Base-by-base conservation (phyloP, 2,113 vertebrate species). In the Mus spicilegus region DNA sequence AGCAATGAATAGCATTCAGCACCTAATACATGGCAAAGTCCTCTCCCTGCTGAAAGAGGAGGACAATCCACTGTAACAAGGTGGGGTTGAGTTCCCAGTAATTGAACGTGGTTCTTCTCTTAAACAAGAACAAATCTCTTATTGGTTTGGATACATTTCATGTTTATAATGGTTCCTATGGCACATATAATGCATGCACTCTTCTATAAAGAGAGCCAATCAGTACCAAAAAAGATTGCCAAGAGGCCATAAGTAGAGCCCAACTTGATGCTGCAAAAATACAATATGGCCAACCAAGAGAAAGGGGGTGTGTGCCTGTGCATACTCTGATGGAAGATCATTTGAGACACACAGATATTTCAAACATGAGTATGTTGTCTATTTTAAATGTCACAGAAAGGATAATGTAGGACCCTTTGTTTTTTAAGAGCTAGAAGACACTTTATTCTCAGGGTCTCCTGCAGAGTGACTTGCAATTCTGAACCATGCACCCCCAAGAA, bases 331-430 rank as follows among this genome's bases (percentile, higher is more conserved):
- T 28, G 51, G 39, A 93, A 91, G 82, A 81, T 73, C 19, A 84
- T 87, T 84, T 67, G 76, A 81, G 69, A 67, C 90, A 65, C 78
- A 26, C 86, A 89, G 67, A 36, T 51, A 72, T 75, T 65, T 89
- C 73, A 76, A 39, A 93, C 42, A n/a, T 54, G 22, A 78, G 82
- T 89, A 82, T 42, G 2, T 30, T 90, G 30, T 17, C 78, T 93
- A 42, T 26, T 20, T 16, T 26, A 49, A 70, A 82, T 67, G 22
- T 58, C 58, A 49, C 20, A 36, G 72, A 42, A 87, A 75, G 82
- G 19, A 93, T 16, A 94, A 87, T 76, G 8, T 13, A 81, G 61
- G 19, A 8, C 46, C 36, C 20, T 91, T 80, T 39, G 61, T 42
- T 63, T 81, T n/a, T 56, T 91, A 56, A 81, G 51, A 94, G 61